Percentiles rank a stretch among this genome's conserved stretches.
phyloP scores from a whole-genome alignment of 2,888 invertebrate genomes.

The Drosophila cracens region DNA sequence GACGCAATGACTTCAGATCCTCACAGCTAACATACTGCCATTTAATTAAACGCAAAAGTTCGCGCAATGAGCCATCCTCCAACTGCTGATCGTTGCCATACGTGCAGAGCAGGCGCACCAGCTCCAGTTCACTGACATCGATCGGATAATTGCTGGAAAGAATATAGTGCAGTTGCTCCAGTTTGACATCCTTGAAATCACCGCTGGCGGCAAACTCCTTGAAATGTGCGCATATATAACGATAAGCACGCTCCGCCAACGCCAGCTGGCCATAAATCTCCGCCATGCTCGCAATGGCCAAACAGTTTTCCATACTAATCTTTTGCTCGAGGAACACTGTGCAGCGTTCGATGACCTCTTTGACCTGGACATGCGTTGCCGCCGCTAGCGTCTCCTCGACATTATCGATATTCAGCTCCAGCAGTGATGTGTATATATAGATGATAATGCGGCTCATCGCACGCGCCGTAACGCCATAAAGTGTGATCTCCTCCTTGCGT shows the following conservation, averaged over 20 bases:
- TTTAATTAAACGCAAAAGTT: constrained; percentile 56
- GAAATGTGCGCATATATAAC: constrained; percentile 88
- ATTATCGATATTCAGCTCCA: constrained; percentile 85
- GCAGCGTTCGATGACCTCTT: constrained; percentile 89
- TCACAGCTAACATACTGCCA: constrained; percentile 54
- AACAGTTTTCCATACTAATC: constrained; percentile 89
- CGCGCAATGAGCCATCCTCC: constrained; percentile 39
- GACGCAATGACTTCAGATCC: constrained; percentile 43
- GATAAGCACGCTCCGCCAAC: constrained; percentile 87
- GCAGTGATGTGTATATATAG: constrained; percentile 89
- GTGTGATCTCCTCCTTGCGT: constrained; percentile 87
- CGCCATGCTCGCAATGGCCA: constrained; percentile 89
- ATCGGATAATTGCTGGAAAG: constrained; percentile 89
- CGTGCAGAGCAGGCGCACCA: constrained; percentile 59
- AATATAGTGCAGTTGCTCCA: constrained; percentile 87
- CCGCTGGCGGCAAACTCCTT: constrained; percentile 87
- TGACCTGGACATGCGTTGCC: constrained; percentile 89
- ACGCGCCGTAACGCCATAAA: constrained; percentile 89
- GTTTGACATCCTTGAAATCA: constrained; percentile 87
- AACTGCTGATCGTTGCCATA: constrained; percentile 58
- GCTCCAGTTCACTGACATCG: constrained; percentile 83
- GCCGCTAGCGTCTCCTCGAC: constrained; percentile 89
- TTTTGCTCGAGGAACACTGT: constrained; percentile 88
- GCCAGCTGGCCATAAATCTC: constrained; percentile 88
- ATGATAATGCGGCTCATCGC: constrained; percentile 88